Evolutionary conservation across 1,140 invertebrate genomes (phyloP).

Genomic region (Oppia nitens): DNA sequence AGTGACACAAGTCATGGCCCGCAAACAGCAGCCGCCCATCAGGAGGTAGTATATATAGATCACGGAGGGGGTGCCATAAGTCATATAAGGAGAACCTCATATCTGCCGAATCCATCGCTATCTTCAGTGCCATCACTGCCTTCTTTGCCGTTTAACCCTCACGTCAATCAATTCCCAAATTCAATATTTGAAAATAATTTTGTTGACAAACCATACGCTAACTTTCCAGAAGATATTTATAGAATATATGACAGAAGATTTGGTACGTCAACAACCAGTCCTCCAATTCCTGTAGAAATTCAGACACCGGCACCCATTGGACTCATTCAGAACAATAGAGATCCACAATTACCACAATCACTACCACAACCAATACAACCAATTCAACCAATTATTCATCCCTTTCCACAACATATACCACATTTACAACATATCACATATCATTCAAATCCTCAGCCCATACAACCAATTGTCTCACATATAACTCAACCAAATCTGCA

Average conservation of each 20-base stretch:
- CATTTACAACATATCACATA: no score
- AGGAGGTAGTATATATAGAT: slow-evolving; percentile 10
- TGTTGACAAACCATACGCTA: not conserved
- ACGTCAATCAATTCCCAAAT: not conserved
- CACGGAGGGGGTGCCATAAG: slow-evolving; percentile 11
- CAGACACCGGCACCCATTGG: not conserved
- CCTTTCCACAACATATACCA: no score
- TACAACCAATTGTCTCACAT: no score
- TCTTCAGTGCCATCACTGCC: not conserved
- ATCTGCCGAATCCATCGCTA: not conserved
- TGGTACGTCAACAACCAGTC: not conserved
- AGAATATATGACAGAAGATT: not conserved
- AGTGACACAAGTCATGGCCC: slow-evolving; percentile 9
- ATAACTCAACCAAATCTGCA: no score
- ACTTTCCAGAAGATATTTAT: not conserved
- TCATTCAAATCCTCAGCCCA: no score
- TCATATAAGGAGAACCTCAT: slow-evolving; percentile 2
- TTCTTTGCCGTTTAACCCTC: not conserved
- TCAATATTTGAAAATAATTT: slow-evolving; percentile 2
- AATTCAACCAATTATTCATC: no score
- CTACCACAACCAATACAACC: not conserved
- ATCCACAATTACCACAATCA: not conserved
- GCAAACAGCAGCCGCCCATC: not conserved
- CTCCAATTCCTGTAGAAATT: not conserved
- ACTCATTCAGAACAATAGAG: not conserved